phyloP scores from a whole-genome alignment of 2,113 vertebrate genomes.

The Lepus europaeus region DNA sequence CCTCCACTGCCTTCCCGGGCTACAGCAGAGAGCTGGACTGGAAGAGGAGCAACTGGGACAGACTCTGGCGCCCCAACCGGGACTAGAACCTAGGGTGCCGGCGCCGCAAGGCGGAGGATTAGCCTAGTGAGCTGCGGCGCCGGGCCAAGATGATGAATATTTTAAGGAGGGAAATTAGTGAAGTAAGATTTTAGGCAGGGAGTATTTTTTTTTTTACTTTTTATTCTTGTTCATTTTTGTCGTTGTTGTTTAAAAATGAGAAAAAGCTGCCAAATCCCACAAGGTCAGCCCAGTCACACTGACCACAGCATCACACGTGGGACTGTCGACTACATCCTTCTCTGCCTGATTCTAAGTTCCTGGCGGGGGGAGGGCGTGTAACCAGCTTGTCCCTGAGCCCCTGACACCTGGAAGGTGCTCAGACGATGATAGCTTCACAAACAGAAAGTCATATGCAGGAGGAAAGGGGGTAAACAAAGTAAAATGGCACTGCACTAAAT shows the following conservation, averaged over 20 bases:
- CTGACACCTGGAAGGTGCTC: not conserved
- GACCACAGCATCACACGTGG: not conserved
- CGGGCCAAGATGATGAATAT: not conserved
- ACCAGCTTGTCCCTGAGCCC: not conserved
- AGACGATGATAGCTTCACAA: not conserved
- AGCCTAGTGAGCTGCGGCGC: too few species aligned
- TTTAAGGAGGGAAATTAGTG: not conserved
- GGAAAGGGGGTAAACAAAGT: not conserved
- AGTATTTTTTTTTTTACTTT: not conserved
- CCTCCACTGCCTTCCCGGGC: too few species aligned
- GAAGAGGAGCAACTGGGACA: too few species aligned
- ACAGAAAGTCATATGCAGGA: not conserved
- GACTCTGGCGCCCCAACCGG: too few species aligned
- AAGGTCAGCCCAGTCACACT: not conserved
- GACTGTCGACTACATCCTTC: not conserved
- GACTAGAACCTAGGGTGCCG: too few species aligned
- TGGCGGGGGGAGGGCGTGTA: rapidly evolving
- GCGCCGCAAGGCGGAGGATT: too few species aligned
- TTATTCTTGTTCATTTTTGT: not conserved
- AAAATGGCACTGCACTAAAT: not conserved
- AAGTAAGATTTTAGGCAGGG: not conserved
- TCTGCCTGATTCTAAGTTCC: rapidly evolving
- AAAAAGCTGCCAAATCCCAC: not conserved
- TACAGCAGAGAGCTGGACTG: too few species aligned
- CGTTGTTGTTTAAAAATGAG: not conserved